phyloP scores from a whole-genome alignment of 2,888 invertebrate species.

The Agonopterix arenella region DNA sequence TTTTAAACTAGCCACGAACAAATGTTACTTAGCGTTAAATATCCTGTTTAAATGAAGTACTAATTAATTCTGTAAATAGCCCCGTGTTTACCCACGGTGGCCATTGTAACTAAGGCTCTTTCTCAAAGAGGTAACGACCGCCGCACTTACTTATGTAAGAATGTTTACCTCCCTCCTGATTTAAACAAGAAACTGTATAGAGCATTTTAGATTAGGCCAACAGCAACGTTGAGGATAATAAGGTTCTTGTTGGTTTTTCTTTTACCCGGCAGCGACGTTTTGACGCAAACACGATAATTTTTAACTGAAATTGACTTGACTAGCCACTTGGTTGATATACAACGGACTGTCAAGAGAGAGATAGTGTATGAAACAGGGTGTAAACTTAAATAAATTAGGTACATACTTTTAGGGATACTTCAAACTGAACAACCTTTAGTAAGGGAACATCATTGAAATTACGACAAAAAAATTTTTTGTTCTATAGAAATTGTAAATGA shows the following conservation, averaged over 20 bases:
- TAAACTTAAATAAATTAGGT: no score
- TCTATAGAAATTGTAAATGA: no score
- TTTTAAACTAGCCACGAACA: background rate
- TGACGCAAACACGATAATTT: background rate
- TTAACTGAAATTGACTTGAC: background rate
- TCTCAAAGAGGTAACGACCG: conserved; percentile 20
- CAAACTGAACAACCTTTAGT: no score
- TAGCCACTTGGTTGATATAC: background rate
- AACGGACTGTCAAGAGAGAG: no score
- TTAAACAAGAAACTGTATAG: conserved; percentile 1
- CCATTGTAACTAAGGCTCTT: conserved; percentile 9
- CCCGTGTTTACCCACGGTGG: conserved; percentile 4
- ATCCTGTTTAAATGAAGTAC: no score
- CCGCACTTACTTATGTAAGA: conserved; percentile 18
- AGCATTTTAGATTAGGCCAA: background rate
- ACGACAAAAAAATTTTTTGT: no score
- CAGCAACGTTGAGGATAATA: background rate
- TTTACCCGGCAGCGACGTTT: background rate
- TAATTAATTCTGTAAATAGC: no score
- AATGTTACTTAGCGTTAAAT: no score
- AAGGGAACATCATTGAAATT: no score
- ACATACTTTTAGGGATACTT: no score
- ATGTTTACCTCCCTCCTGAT: conserved; percentile 2
- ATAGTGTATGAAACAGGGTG: no score
- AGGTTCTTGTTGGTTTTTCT: background rate